A percentile compares a stretch with the other conserved stretches of the same genome.
phyloP scores from a whole-genome alignment of 2,113 vertebrate species.

The Accipiter virgatus region DNA sequence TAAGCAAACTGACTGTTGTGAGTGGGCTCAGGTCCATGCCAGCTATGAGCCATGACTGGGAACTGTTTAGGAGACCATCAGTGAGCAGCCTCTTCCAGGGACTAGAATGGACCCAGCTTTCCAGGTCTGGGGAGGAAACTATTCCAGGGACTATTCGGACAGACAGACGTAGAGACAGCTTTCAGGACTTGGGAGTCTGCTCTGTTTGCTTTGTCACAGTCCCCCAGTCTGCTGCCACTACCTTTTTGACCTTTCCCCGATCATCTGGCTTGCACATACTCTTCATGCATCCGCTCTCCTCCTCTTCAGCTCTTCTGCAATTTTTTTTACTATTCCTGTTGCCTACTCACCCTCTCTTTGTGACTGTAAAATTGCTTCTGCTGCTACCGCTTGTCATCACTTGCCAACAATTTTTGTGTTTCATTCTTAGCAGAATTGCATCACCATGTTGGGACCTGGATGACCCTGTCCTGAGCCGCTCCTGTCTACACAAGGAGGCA shows the following conservation, averaged over 20 bases:
- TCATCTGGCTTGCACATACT: neutral
- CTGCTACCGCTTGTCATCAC: neutral
- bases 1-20: neutral
- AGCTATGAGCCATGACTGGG: neutral
- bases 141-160: neutral
- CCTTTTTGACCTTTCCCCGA: neutral
- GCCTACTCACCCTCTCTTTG: neutral
- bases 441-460: neutral
- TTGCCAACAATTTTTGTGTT: neutral
- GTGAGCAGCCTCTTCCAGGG: neutral
- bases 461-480: neutral
- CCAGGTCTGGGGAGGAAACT: neutral
- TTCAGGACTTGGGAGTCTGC: neutral
- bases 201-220: neutral
- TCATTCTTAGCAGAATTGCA: neutral
- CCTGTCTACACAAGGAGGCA: neutral
- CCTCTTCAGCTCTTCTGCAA: neutral
- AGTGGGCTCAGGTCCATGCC: neutral
- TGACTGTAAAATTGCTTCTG: neutral
- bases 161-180: neutral
- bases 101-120: neutral
- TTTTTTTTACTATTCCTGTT: neutral
- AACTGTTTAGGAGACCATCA: neutral
- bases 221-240: fast-evolving
- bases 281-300: fast-evolving